Evolutionary conservation across 2,888 invertebrate genomes (phyloP).

Genomic region (Drosophila paramelanica): DNA sequence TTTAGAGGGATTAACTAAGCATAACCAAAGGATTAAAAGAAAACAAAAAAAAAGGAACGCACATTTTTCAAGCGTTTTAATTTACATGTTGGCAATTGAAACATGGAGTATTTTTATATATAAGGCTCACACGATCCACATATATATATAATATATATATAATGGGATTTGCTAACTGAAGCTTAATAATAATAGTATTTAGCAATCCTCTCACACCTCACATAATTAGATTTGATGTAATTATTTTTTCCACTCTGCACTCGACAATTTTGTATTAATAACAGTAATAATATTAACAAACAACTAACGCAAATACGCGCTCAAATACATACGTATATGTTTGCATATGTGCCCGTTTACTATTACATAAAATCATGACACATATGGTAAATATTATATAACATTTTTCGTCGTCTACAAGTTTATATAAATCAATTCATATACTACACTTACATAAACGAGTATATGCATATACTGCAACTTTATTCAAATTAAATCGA

Average conservation of each 20-base stretch:
- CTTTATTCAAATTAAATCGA: conserved; percentile 72
- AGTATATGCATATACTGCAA: conserved; percentile 53
- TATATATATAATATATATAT: conserved; percentile 36
- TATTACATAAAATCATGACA: conserved; percentile 28
- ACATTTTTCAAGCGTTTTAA: conserved; percentile 15
- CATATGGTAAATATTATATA: conserved; percentile 31
- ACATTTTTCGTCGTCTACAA: conserved; percentile 71
- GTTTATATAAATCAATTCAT: conserved; percentile 63
- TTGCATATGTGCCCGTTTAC: conserved; percentile 11
- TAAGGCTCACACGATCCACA: conserved; percentile 36
- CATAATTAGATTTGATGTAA: conserved; percentile 40
- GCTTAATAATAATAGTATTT: conserved; percentile 5
- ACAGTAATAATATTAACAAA: conserved; percentile 20
- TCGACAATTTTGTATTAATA: conserved; percentile 30
- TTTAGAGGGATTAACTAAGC: conserved; percentile 29
- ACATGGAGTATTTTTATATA: conserved; percentile 67
- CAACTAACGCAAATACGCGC: conserved; percentile 22
- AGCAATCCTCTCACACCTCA: conserved; percentile 25
- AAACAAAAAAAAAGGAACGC: not conserved
- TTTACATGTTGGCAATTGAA: not conserved
- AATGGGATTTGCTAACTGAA: conserved; percentile 6
- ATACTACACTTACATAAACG: conserved; percentile 34
- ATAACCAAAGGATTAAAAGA: conserved; percentile 37
- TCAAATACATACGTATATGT: conserved; percentile 18
- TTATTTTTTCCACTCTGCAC: conserved; percentile 42